Percentiles rank a stretch among this genome's conserved stretches.
These are phyloP conservation scores for Pterostichus niger DNA, from an alignment of 2,888 invertebrate genomes.

Conservation along the genomic window DNA sequence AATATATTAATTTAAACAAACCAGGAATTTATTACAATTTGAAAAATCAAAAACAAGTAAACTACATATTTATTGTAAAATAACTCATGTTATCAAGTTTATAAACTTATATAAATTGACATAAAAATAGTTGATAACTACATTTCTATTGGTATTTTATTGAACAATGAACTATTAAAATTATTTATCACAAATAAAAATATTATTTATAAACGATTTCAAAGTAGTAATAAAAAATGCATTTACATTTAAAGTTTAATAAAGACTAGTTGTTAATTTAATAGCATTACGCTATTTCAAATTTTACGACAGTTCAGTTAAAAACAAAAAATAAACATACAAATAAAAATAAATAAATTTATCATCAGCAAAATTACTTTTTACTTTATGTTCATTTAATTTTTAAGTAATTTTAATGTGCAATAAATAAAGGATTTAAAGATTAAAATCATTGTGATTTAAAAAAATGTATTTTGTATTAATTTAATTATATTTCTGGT, in stretches of 20 bases:
- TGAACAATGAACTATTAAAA: constrained; percentile 16
- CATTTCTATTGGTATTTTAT: constrained; percentile 6
- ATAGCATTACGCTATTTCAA: no score
- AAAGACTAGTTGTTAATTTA: no score
- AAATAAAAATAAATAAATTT: no score
- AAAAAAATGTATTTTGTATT: no score
- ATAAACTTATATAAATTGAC: neutral
- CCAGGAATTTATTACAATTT: constrained; percentile 1
- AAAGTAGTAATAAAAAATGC: neutral
- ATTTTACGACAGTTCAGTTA: no score
- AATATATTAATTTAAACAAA: neutral
- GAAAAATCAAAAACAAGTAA: neutral
- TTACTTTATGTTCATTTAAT: no score
- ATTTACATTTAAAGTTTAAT: neutral
- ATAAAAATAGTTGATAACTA: constrained; percentile 7
- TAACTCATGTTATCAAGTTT: neutral
- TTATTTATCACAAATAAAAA: constrained; percentile 29
- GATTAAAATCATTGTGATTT: no score
- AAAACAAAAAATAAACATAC: no score
- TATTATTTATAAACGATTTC: constrained; percentile 4
- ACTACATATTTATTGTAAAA: constrained; percentile 6
- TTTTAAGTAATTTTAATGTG: no score
- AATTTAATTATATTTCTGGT: no score
- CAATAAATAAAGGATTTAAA: no score
- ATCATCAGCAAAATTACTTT: no score